A percentile compares a stretch with the other conserved stretches of the same genome.
phyloP scores from a whole-genome alignment of 2,113 vertebrate genomes.

The Phalacrocorax aristotelis region DNA sequence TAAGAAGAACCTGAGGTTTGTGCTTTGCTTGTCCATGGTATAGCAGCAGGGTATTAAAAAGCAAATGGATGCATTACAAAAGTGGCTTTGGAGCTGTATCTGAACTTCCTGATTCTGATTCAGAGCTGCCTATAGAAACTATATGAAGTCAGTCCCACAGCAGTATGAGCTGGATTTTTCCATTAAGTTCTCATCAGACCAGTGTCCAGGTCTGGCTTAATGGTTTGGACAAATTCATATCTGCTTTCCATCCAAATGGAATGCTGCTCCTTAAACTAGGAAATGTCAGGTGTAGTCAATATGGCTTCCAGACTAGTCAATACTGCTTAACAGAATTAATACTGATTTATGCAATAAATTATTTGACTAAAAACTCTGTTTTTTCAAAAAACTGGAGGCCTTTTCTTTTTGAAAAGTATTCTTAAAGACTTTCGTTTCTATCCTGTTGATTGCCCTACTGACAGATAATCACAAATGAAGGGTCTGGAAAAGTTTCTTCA shows the following conservation, averaged over 20 bases:
- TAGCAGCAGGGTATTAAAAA: background rate
- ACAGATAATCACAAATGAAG: background rate
- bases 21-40: background rate
- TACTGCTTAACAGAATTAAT: background rate
- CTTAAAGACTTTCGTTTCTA: background rate
- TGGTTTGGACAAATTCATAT: background rate
- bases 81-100: background rate
- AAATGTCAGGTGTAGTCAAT: background rate
- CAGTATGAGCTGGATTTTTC: background rate
- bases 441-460: background rate
- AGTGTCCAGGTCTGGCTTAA: background rate
- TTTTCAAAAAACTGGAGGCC: background rate
- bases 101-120: background rate
- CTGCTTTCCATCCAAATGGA: background rate
- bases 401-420: background rate
- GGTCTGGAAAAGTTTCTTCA: background rate
- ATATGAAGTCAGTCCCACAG: background rate
- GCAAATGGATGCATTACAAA: background rate
- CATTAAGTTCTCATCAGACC: background rate
- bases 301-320: background rate
- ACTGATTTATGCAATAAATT: background rate
- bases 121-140: background rate
- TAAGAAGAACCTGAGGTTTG: background rate
- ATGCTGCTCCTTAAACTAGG: background rate
- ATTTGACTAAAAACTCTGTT: background rate